These are phyloP conservation scores for Vanessa cardui DNA, from an alignment of 2,888 invertebrate genomes.

Conservation along the genomic window DNA sequence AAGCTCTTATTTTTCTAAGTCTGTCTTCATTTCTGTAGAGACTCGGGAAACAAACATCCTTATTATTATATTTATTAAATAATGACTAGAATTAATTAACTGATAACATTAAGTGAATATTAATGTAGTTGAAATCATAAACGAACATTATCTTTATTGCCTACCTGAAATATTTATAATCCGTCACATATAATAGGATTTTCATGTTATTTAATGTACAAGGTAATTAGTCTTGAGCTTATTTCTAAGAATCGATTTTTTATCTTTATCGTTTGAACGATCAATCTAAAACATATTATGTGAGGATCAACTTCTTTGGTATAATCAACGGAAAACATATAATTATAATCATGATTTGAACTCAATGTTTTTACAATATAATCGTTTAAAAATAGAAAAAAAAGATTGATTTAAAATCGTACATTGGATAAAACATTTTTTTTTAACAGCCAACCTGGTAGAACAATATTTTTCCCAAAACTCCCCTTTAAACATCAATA, in stretches of 20 bases:
- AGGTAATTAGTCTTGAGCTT: constrained; percentile 17
- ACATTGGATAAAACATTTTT: too few relatives aligned
- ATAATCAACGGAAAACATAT: not conserved
- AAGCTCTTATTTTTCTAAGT: too few relatives aligned
- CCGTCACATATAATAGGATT: constrained; percentile 17
- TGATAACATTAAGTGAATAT: not conserved
- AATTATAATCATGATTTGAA: not conserved
- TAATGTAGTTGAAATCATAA: not conserved
- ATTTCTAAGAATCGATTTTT: not conserved
- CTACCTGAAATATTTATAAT: not conserved
- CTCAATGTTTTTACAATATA: too few relatives aligned
- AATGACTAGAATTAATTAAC: constrained; percentile 3
- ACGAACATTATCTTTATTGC: not conserved
- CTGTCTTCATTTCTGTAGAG: too few relatives aligned
- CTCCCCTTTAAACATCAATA: not conserved
- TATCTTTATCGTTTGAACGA: constrained; percentile 4
- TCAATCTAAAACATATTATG: not conserved
- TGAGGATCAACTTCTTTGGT: not conserved
- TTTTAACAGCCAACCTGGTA: too few relatives aligned
- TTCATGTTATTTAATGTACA: constrained; percentile 22
- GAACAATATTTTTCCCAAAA: too few relatives aligned
- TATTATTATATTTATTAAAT: not conserved
- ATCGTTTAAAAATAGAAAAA: too few relatives aligned
- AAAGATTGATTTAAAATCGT: too few relatives aligned
- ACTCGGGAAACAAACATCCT: too few relatives aligned